Conservation (phyloP, 2,113 vertebrate genomes). For the Carollia perspicillata region DNA sequence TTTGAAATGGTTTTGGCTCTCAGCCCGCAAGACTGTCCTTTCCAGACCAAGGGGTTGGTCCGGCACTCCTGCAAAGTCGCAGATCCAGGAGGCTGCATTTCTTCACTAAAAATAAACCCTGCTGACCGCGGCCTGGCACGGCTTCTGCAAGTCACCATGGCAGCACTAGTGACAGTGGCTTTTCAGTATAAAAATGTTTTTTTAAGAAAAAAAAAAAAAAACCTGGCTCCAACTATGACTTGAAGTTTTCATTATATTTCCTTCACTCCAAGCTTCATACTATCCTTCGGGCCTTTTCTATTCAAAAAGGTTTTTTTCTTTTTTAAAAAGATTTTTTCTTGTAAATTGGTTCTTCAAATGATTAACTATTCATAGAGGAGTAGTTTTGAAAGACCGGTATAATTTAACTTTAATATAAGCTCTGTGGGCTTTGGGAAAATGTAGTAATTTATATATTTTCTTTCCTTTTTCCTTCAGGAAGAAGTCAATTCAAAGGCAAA, state of each 20-base stretch:
- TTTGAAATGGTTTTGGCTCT: background rate
- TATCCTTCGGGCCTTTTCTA: background rate
- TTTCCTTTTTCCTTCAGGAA: background rate
- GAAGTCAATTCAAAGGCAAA: background rate
- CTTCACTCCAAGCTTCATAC: background rate
- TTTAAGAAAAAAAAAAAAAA: too few species aligned
- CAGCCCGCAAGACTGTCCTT: background rate
- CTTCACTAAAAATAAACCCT: background rate
- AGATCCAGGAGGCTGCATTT: background rate
- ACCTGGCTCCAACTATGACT: background rate
- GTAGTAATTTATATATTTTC: background rate
- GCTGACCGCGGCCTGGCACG: fast-evolving
- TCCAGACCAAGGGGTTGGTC: background rate
- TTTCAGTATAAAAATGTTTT: background rate
- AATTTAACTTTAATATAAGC: background rate
- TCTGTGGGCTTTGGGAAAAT: background rate
- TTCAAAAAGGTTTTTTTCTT: background rate
- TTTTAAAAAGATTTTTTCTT: background rate
- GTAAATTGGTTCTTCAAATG: background rate
- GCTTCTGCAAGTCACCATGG: background rate
- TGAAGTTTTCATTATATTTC: background rate
- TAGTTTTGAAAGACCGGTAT: background rate
- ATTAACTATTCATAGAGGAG: background rate
- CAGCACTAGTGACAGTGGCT: background rate
- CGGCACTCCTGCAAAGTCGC: background rate